Evolutionary conservation across 2,797 vertebrate species (phyloP).

Genomic region (Luscinia luscinia): DNA sequence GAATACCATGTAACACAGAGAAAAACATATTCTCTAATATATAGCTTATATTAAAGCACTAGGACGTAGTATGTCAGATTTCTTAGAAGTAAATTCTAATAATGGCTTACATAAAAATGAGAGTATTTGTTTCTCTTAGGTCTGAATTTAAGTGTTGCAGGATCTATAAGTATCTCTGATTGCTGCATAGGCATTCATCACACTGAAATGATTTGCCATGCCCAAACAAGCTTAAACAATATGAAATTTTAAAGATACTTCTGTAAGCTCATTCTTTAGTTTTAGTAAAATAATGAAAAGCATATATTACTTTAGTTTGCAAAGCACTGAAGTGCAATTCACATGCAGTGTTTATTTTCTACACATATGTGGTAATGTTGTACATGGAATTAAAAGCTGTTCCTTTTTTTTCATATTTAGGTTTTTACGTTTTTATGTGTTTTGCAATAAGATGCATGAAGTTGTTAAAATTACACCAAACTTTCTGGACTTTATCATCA

Average conservation of each 20-base stretch:
- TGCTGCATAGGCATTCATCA: constrained; percentile 59
- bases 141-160: constrained; percentile 72
- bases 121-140: constrained; percentile 66
- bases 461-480: neutral
- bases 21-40: constrained; percentile 54
- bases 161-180: constrained; percentile 52
- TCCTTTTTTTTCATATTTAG: constrained; percentile 38
- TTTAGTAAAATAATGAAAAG: constrained; percentile 80
- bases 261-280: constrained; percentile 72
- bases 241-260: constrained; percentile 80
- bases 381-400: constrained; percentile 69
- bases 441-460: neutral
- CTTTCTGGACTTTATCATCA: neutral
- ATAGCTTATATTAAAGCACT: constrained; percentile 74
- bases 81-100: constrained; percentile 75
- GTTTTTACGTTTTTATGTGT: neutral
- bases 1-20: neutral
- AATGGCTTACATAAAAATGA: constrained; percentile 75
- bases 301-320: constrained; percentile 76
- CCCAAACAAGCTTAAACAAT: constrained; percentile 64
- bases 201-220: constrained; percentile 63
- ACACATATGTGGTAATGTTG: constrained; percentile 4
- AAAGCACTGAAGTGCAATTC: constrained; percentile 70
- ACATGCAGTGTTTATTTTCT: constrained; percentile 58
- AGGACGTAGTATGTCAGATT: constrained; percentile 68